Percentiles rank a stretch among this genome's conserved stretches.
Conservation (phyloP, 2,888 invertebrate species). For the Ctena decussata region DNA sequence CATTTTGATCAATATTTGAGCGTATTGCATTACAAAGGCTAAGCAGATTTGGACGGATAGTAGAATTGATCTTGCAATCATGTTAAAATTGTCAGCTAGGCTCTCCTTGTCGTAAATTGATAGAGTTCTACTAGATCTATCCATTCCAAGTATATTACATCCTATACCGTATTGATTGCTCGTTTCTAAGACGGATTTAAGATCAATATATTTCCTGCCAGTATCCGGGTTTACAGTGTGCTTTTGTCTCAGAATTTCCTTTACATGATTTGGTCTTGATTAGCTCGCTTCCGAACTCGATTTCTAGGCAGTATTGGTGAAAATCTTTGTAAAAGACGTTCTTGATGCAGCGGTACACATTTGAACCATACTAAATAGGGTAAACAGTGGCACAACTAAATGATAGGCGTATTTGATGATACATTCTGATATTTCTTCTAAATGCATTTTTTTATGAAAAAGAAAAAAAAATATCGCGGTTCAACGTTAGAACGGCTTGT, state of each 20-base stretch:
- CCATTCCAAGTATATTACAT: conserved; percentile 7
- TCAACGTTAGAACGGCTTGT: too few relatives aligned
- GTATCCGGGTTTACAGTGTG: background rate
- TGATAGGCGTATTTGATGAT: too few relatives aligned
- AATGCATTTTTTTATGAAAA: too few relatives aligned
- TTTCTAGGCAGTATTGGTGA: too few relatives aligned
- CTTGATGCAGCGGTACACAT: too few relatives aligned
- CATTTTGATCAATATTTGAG: background rate
- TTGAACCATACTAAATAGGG: too few relatives aligned
- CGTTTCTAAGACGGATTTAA: conserved; percentile 5
- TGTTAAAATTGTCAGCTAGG: conserved; percentile 5
- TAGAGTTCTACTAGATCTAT: background rate
- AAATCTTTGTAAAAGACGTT: too few relatives aligned
- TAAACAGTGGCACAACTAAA: too few relatives aligned
- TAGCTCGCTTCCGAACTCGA: background rate
- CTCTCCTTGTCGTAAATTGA: conserved; percentile 1
- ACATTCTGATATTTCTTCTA: too few relatives aligned
- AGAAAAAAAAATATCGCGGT: too few relatives aligned
- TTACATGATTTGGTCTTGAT: conserved; percentile 1
- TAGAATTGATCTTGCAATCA: background rate
- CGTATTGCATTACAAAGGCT: conserved; percentile 14
- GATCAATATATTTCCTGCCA: background rate
- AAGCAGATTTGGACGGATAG: background rate
- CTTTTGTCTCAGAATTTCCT: background rate
- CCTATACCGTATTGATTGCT: conserved; percentile 1